These are phyloP conservation scores for Cossypha niveicapilla DNA, from an alignment of 2,797 vertebrate species.

Conservation along the genomic window DNA sequence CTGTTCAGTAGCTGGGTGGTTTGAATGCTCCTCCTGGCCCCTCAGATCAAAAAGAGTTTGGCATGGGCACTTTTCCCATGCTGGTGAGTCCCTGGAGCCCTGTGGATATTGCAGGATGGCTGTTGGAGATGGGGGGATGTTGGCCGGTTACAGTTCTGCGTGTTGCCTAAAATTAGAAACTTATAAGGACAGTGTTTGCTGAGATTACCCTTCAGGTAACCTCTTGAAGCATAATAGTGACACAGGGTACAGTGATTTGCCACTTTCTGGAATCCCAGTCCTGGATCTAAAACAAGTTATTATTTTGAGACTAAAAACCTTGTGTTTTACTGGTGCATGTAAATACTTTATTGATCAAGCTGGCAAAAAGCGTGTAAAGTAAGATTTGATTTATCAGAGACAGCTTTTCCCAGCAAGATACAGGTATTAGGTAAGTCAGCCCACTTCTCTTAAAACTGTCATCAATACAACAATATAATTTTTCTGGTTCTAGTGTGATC, in stretches of 20 bases:
- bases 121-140: neutral
- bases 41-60: neutral
- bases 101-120: neutral
- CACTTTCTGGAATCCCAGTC: neutral
- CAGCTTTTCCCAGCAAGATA: slow-evolving; percentile 21
- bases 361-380: neutral
- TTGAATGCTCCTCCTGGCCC: neutral
- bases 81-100: neutral
- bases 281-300: slow-evolving; percentile 6
- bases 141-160: neutral
- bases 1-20: neutral
- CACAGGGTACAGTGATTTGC: neutral
- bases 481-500: slow-evolving; percentile 33
- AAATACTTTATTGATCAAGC: slow-evolving; percentile 58
- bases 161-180: neutral
- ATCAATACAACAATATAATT: slow-evolving; percentile 31
- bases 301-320: slow-evolving; percentile 5
- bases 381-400: slow-evolving; percentile 39
- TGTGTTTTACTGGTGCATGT: slow-evolving; percentile 29
- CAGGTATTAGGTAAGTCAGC: slow-evolving; percentile 11
- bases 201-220: neutral
- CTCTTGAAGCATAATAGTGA: neutral
- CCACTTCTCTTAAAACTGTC: slow-evolving; percentile 49
- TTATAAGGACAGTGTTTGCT: neutral
- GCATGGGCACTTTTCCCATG: neutral